Conservation (phyloP, 2,113 vertebrate species). For the Falcunculus frontatus region DNA sequence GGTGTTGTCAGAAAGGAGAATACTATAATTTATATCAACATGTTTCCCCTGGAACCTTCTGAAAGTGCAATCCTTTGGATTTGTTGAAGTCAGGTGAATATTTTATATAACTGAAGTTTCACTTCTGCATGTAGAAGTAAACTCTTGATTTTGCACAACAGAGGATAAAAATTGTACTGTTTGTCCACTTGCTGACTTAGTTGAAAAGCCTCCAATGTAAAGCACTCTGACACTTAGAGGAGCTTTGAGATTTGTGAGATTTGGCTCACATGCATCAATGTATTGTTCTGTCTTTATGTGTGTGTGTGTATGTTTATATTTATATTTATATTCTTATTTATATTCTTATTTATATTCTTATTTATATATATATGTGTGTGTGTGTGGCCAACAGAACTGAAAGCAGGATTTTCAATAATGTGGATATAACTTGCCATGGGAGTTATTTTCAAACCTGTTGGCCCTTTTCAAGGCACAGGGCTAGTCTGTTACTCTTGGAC, state of each 20-base stretch:
- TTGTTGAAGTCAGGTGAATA: background rate
- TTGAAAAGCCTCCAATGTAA: background rate
- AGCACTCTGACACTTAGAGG: background rate
- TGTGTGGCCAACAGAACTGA: too few species aligned
- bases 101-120: background rate
- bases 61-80: background rate
- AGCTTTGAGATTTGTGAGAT: background rate
- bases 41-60: background rate
- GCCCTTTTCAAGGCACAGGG: background rate
- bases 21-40: background rate
- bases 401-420: background rate
- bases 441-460: background rate
- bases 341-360: too few species aligned
- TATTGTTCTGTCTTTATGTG: background rate
- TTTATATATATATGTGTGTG: background rate
- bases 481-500: background rate
- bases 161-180: background rate
- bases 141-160: background rate
- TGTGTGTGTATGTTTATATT: accelerated
- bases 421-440: background rate
- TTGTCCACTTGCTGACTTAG: background rate
- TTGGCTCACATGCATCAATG: background rate
- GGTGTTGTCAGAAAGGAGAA: background rate
- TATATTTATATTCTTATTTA: too few species aligned
- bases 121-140: background rate